Conservation (phyloP, 2,888 invertebrate species). For the Acrocera orbiculus region DNA sequence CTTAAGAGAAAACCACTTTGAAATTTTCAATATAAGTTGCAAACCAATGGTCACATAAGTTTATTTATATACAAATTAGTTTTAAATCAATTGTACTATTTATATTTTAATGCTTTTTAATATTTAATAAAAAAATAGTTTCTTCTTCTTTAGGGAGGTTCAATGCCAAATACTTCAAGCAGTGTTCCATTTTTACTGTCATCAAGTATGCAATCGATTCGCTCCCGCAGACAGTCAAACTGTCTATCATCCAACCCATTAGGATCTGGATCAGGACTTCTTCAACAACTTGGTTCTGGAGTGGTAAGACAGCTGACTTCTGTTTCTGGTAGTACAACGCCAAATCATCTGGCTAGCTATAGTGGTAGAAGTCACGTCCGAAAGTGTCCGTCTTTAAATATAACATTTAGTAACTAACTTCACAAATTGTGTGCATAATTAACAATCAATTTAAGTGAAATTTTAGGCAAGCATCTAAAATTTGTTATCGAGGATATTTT, state of each 20-base stretch:
- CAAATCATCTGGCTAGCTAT: constrained; percentile 35
- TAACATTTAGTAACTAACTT: constrained; percentile 45
- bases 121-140: no score
- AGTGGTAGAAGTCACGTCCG: constrained; percentile 45
- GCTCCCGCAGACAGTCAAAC: constrained; percentile 56
- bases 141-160: constrained; percentile 68
- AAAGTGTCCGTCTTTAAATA: constrained; percentile 62
- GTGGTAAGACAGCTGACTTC: constrained; percentile 74
- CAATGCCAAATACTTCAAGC: constrained; percentile 78
- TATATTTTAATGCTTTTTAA: no score
- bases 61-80: no score
- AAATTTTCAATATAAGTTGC: no score
- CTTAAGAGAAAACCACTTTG: no score
- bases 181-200: constrained; percentile 73
- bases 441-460: no score
- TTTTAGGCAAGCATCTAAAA: no score
- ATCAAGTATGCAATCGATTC: constrained; percentile 58
- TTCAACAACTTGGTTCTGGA: constrained; percentile 82
- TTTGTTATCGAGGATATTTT: no score
- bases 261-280: constrained; percentile 53
- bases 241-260: constrained; percentile 43
- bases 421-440: no score
- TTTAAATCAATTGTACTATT: no score
- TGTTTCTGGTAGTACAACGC: constrained; percentile 46
- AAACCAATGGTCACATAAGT: no score